phyloP scores from a whole-genome alignment of 2,888 invertebrate genomes.

The Rotaria magnacalcarata region DNA sequence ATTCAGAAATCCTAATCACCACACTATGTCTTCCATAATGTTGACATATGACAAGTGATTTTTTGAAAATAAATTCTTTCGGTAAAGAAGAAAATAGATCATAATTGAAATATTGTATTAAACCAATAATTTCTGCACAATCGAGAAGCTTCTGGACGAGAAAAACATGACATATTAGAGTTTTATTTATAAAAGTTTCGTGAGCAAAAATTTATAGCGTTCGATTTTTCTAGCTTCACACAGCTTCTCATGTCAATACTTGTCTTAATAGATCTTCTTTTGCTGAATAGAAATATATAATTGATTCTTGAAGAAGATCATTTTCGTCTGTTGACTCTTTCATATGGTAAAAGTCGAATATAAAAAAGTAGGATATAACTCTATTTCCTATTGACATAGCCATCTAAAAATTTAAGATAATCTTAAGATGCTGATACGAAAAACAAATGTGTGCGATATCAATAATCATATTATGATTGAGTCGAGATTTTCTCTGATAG shows the following conservation, averaged over 20 bases:
- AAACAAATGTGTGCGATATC: no score
- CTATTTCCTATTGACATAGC: neutral
- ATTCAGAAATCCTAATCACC: neutral
- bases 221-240: neutral
- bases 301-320: neutral
- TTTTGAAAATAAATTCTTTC: neutral
- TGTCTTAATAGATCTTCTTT: neutral
- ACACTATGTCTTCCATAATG: neutral
- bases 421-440: no score
- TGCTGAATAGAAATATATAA: neutral
- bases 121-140: slow-evolving; percentile 13
- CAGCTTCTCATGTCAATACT: neutral
- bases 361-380: neutral
- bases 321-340: neutral
- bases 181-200: neutral
- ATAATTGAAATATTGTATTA: slow-evolving; percentile 14
- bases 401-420: neutral
- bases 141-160: neutral
- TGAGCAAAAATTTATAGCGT: neutral
- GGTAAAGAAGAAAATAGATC: neutral
- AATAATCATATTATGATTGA: no score
- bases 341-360: slow-evolving; percentile 26
- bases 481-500: no score
- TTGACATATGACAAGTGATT: neutral
- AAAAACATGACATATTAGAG: neutral